Percentiles rank a stretch among this genome's conserved stretches.
Evolutionary conservation across 2,797 vertebrate species (phyloP).

Genomic region (Chromobotia macracanthus): DNA sequence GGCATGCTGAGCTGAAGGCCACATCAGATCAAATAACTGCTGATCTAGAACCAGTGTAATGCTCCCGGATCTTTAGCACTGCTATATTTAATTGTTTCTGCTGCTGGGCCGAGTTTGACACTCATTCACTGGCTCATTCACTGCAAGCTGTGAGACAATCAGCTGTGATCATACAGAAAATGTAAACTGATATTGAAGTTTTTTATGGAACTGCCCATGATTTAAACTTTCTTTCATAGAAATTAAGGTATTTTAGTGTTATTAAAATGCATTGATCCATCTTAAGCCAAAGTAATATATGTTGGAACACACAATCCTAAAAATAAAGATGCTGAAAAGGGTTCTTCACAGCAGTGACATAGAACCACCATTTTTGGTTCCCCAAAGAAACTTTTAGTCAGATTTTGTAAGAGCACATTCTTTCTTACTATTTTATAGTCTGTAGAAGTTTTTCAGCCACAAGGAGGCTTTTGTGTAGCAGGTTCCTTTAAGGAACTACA

Average conservation of each 20-base stretch:
- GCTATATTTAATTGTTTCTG: slow-evolving; percentile 14
- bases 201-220: not conserved
- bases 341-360: no score
- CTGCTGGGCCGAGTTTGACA: not conserved
- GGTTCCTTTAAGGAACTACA: no score
- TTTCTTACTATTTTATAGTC: no score
- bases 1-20: not conserved
- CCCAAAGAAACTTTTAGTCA: no score
- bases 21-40: slow-evolving; percentile 33
- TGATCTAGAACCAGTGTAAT: slow-evolving; percentile 33
- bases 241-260: no score
- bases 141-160: not conserved
- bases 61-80: slow-evolving; percentile 12
- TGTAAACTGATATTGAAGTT: not conserved
- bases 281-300: not conserved
- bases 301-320: no score
- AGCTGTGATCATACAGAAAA: not conserved
- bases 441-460: no score
- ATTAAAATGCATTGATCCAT: no score
- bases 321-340: no score
- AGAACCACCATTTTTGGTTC: no score
- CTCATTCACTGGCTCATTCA: not conserved
- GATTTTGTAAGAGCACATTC: no score
- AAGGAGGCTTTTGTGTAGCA: no score
- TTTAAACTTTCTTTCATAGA: not conserved